These are phyloP conservation scores for Thomomys bottae DNA, from an alignment of 2,113 vertebrate species.

Conservation along the genomic window DNA sequence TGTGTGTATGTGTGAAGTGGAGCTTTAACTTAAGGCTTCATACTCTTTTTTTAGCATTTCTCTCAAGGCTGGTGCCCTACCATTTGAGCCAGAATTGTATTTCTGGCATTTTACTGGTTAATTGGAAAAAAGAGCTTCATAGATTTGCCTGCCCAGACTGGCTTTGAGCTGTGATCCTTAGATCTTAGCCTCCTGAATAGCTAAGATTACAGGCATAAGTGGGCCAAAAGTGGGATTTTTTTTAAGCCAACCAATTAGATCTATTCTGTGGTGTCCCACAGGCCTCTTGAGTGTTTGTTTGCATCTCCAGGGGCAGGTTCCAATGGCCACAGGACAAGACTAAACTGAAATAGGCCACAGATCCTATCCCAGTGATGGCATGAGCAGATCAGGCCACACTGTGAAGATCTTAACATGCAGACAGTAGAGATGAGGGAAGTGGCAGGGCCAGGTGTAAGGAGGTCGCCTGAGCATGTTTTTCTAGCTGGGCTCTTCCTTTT, in stretches of 20 bases:
- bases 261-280: neutral
- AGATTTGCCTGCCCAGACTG: no score
- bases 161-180: no score
- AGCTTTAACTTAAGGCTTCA: no score
- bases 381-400: neutral
- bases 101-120: no score
- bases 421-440: neutral
- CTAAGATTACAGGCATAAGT: no score
- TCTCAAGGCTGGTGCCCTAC: no score
- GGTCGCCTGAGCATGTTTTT: neutral
- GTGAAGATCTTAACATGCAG: neutral
- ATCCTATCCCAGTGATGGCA: neutral
- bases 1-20: no score
- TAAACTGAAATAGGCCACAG: neutral
- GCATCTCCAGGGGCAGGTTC: neutral
- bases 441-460: accelerated
- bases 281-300: neutral
- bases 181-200: no score
- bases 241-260: neutral
- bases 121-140: no score
- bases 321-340: neutral
- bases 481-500: neutral
- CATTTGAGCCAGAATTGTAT: no score
- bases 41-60: no score
- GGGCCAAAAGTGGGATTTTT: neutral